These are phyloP conservation scores for Tiliacea citrago DNA, from an alignment of 2,888 invertebrate genomes.

Conservation along the genomic window DNA sequence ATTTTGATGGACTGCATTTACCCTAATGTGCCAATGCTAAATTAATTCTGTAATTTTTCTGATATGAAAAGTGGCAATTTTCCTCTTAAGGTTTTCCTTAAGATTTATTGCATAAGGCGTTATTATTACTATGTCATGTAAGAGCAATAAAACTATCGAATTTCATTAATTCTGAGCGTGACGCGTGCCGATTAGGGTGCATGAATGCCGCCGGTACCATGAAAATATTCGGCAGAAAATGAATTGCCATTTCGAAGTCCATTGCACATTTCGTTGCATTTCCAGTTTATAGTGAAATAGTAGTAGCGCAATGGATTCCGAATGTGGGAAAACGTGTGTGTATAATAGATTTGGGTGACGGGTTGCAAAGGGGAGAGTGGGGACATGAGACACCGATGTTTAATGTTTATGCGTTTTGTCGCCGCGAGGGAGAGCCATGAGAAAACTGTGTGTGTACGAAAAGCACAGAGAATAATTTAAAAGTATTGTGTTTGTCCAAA, in stretches of 20 bases:
- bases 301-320: conserved; percentile 50
- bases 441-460: conserved; percentile 43
- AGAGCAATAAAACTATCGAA: conserved; percentile 63
- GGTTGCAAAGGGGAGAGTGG: conserved; percentile 47
- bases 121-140: conserved; percentile 51
- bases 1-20: neutral
- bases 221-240: conserved; percentile 10
- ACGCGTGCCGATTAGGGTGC: conserved; percentile 70
- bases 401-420: conserved; percentile 74
- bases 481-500: conserved; percentile 28
- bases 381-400: conserved; percentile 67
- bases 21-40: neutral
- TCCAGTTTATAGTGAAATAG: neutral
- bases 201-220: conserved; percentile 61
- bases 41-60: neutral
- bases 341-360: conserved; percentile 44
- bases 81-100: neutral
- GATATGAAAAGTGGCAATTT: neutral
- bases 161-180: conserved; percentile 63
- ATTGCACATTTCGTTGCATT: conserved; percentile 18
- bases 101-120: conserved; percentile 18
- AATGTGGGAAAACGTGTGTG: conserved; percentile 37
- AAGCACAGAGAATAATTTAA: conserved; percentile 42
- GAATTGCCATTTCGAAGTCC: conserved; percentile 19
- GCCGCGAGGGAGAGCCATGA: conserved; percentile 60